These are phyloP conservation scores for Scaptomyza flava DNA, from an alignment of 2,888 invertebrate genomes.

Conservation along the genomic window DNA sequence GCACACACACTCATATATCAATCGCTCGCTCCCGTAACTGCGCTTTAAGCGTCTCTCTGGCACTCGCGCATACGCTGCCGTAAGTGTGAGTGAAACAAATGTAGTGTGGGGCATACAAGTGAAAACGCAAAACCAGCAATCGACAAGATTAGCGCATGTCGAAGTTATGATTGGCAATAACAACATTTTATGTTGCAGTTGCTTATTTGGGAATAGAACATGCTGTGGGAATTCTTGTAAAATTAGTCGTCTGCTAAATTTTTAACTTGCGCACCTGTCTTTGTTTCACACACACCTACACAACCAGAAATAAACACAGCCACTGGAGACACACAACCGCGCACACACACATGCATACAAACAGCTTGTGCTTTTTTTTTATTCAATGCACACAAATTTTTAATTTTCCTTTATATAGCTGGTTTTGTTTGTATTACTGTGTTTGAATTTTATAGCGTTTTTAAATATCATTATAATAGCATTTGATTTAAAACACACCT, in stretches of 20 bases:
- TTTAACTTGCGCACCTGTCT: constrained; percentile 43
- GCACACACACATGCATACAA: constrained; percentile 21
- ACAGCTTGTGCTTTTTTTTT: constrained; percentile 29
- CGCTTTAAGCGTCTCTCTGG: constrained; percentile 59
- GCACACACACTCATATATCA: constrained; percentile 32
- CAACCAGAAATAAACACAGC: constrained; percentile 27
- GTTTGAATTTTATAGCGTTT: constrained; percentile 6
- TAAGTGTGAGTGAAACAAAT: constrained; percentile 64
- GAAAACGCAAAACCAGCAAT: constrained; percentile 69
- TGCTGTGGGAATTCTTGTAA: constrained; percentile 18
- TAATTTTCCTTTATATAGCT: constrained; percentile 22
- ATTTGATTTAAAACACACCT: constrained; percentile 38
- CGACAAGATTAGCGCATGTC: constrained; percentile 54
- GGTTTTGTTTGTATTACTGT: constrained; percentile 25
- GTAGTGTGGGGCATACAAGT: constrained; percentile 51
- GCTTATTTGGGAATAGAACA: constrained; percentile 26
- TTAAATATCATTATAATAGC: constrained; percentile 5
- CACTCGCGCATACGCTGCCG: constrained; percentile 13
- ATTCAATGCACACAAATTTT: constrained; percentile 38
- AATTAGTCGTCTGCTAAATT: constrained; percentile 39
- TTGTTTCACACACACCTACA: constrained; percentile 51
- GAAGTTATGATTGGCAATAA: constrained; percentile 50
- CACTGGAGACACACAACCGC: constrained; percentile 14
- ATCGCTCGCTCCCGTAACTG: constrained; percentile 62
- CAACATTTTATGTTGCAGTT: constrained; percentile 29